phyloP scores from a whole-genome alignment of 2,888 invertebrate genomes.

The Plutella xylostella region DNA sequence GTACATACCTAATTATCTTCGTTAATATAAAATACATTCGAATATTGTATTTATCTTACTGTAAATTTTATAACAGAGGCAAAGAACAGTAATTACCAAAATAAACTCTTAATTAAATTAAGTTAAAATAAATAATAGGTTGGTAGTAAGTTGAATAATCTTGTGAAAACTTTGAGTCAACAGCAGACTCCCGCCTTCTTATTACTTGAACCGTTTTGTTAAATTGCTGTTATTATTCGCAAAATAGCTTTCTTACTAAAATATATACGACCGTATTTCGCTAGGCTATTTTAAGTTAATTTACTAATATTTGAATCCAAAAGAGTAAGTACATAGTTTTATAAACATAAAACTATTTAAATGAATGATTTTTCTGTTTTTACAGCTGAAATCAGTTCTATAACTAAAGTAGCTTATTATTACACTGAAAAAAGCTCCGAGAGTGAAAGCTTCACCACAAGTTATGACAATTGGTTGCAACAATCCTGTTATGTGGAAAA shows the following conservation, averaged over 20 bases:
- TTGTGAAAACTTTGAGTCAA: not conserved
- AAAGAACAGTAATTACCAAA: no score
- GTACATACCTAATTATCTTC: not conserved
- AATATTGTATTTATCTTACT: no score
- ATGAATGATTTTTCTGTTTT: no score
- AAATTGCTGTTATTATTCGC: not conserved
- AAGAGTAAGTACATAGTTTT: not conserved
- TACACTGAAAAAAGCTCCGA: not conserved
- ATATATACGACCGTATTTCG: not conserved
- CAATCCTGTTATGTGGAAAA: not conserved
- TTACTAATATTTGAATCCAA: not conserved
- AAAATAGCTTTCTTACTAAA: not conserved
- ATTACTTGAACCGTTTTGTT: not conserved
- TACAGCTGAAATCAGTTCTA: no score
- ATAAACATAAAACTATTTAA: not conserved
- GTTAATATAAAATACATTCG: no score
- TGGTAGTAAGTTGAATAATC: not conserved
- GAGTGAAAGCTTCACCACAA: not conserved
- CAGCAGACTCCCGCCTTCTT: not conserved
- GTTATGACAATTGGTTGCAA: not conserved
- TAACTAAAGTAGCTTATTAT: not conserved
- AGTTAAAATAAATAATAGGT: not conserved
- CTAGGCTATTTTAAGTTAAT: no score
- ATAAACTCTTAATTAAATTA: no score
- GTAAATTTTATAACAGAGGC: no score